A percentile compares a stretch with the other conserved stretches of the same genome.
These are phyloP conservation scores for Heteronetta atricapilla DNA, from an alignment of 2,113 vertebrate genomes.

Conservation along the genomic window DNA sequence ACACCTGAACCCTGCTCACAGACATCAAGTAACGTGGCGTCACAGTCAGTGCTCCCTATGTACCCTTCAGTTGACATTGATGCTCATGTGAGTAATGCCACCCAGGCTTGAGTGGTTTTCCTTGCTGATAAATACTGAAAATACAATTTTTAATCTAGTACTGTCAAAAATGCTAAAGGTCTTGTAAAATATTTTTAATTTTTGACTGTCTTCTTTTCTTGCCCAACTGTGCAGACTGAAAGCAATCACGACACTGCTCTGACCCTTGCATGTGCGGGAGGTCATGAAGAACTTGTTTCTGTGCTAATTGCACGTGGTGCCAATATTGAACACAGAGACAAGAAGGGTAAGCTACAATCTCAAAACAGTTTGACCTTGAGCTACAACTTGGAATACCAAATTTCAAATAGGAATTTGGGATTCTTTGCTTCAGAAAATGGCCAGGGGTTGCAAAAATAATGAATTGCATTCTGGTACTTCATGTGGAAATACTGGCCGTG, in stretches of 20 bases:
- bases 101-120: neutral
- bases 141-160: neutral
- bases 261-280: conserved; percentile 95
- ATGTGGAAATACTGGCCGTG: rapidly evolving
- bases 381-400: neutral
- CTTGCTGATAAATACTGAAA: neutral
- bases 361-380: rapidly evolving
- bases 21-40: conserved; percentile 80
- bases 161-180: neutral
- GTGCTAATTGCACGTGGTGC: conserved; percentile 95
- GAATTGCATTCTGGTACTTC: neutral
- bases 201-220: neutral
- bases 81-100: conserved; percentile 88
- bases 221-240: conserved; percentile 83
- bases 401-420: neutral
- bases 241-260: conserved; percentile 98
- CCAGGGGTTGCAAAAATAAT: neutral
- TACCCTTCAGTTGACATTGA: conserved; percentile 98
- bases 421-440: neutral
- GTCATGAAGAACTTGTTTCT: conserved; percentile 97
- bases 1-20: conserved; percentile 84
- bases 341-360: conserved; percentile 85
- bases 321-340: conserved; percentile 98
- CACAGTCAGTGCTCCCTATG: conserved; percentile 88
- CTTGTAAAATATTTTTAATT: neutral